Conservation (phyloP, 2,888 invertebrate species). For the Campoplex nolae region DNA sequence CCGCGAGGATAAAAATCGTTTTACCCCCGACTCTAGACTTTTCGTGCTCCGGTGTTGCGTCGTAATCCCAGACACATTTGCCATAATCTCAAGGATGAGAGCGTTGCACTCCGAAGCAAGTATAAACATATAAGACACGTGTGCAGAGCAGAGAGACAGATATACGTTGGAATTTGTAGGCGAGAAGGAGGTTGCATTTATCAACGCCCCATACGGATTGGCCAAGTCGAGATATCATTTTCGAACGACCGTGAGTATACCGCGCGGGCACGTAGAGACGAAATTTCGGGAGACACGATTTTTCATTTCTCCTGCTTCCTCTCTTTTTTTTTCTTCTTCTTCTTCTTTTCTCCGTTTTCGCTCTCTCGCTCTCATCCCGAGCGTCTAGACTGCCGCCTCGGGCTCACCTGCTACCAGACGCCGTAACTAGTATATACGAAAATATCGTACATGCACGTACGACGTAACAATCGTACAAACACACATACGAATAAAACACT, state of each 20-base stretch:
- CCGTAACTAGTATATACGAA: slow-evolving; percentile 6
- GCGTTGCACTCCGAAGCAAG: slow-evolving; percentile 50
- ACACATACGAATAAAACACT: slow-evolving; percentile 36
- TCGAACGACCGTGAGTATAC: slow-evolving; percentile 1
- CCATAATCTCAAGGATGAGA: slow-evolving; percentile 43
- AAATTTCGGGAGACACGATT: slow-evolving; percentile 57
- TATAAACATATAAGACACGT: slow-evolving; percentile 19
- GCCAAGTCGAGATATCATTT: slow-evolving; percentile 65
- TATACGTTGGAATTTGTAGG: slow-evolving; percentile 23
- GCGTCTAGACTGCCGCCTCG: slow-evolving; percentile 72
- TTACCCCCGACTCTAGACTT: slow-evolving; percentile 38
- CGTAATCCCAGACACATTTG: slow-evolving; percentile 64
- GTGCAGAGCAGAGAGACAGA: neutral
- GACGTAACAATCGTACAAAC: slow-evolving; percentile 8
- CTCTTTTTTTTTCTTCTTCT: slow-evolving; percentile 24
- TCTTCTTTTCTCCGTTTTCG: neutral
- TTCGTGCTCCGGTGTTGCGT: slow-evolving; percentile 29
- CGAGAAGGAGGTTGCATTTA: slow-evolving; percentile 11
- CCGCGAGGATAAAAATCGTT: neutral
- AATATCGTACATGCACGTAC: slow-evolving; percentile 40
- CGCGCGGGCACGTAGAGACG: slow-evolving; percentile 15
- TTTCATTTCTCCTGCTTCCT: slow-evolving; percentile 22
- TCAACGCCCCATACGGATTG: slow-evolving; percentile 49
- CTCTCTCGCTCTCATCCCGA: slow-evolving; percentile 53
- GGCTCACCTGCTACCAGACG: slow-evolving; percentile 60